Evolutionary conservation across 2,797 vertebrate genomes (phyloP).

Genomic region (Halcyon leucocephala): DNA sequence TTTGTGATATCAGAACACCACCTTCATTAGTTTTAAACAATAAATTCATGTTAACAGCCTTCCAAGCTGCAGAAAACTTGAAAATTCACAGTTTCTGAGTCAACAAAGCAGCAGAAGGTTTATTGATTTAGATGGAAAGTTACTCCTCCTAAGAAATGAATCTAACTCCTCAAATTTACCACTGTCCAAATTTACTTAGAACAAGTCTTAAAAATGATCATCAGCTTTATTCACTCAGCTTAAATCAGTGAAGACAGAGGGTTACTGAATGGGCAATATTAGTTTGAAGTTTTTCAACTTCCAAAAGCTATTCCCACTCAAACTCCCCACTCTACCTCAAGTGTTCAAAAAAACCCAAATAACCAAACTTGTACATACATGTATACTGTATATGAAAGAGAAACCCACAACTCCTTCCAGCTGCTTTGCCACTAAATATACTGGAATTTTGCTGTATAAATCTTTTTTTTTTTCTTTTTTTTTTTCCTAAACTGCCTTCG

Average conservation of each 20-base stretch:
- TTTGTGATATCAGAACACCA: neutral
- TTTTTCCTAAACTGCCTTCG: neutral
- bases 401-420: neutral
- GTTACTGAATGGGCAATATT: neutral
- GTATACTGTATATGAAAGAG: neutral
- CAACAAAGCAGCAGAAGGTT: neutral
- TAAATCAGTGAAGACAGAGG: neutral
- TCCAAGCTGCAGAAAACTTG: neutral
- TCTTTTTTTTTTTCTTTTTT: neutral
- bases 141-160: neutral
- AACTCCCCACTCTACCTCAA: neutral
- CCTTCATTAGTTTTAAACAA: neutral
- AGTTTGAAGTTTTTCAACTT: neutral
- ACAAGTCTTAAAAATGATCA: neutral
- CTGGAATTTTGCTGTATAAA: neutral
- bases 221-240: neutral
- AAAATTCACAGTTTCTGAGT: neutral
- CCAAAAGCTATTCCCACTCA: neutral
- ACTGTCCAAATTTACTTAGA: neutral
- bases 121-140: neutral
- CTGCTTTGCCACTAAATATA: neutral
- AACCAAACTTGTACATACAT: neutral
- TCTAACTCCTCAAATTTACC: neutral
- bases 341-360: neutral
- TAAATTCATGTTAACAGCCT: neutral